Base-by-base conservation (phyloP, 2,888 invertebrate species). In the Craniophora ligustri region DNA sequence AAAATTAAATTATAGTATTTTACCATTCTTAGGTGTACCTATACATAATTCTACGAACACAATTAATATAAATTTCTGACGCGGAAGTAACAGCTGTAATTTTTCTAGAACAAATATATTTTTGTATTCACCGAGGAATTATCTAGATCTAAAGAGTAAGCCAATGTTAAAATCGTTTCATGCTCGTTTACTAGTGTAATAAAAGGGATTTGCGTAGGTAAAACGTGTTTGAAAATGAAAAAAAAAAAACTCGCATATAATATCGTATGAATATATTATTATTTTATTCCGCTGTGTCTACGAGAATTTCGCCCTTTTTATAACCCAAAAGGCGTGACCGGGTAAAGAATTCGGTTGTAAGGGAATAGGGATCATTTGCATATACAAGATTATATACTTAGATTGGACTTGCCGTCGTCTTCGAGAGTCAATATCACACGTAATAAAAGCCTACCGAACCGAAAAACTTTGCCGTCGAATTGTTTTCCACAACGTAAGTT, bases 321-420 rank as follows among this genome's bases (percentile, higher is more conserved):
- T 84, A 83, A 85, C 81, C 81, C 79, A 69, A 78, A 81, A 84
- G 84, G 84, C 87, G 87, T 87, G 88, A 87, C 86, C 83, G 85
- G 82, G 84, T 78, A 84, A 72, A 85, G 84, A 85, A 86, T 88
- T 86, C 75, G 81, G 78, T 83, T 84, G 85, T 84, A 82, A 83
- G 84, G 85, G 85, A 81, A 83, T 81, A 82, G 81, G 82, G 82
- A 81, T 82, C 81, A 88, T 90, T 89, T 89, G 84, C 89, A 89
- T 90, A 87, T 85, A 88, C 86, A 85, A 84, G 86, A 86, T 87
- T 88, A 86, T 88, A 86, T 87, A 85, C 86, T 85, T 85, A 84
- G 83, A 85, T 87, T 84, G 82, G 82, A 68, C 78, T 79, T 77
- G 78, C 75, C 75, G 78, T 76, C 75, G 77, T 75, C 72, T 72